phyloP scores from a whole-genome alignment of 2,797 vertebrate genomes.

The Spea hammondii region DNA sequence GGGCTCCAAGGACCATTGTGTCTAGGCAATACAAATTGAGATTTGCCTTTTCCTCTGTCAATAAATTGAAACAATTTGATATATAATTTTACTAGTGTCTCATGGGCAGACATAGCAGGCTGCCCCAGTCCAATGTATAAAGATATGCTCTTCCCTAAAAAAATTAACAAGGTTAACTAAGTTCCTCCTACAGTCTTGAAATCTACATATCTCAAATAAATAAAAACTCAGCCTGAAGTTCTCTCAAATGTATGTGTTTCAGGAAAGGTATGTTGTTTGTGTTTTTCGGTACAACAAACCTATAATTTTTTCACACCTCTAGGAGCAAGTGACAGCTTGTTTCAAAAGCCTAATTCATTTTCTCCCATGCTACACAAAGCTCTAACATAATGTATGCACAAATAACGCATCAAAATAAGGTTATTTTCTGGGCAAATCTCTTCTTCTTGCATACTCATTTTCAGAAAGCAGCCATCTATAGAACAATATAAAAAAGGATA shows the following conservation, averaged over 20 bases:
- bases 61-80: too few species aligned
- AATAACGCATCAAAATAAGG: conserved; percentile 52
- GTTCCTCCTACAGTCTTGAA: conserved; percentile 29
- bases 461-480: conserved; percentile 36
- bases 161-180: conserved; percentile 1
- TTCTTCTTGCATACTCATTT: conserved; percentile 42
- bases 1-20: too few species aligned
- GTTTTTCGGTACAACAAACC: conserved; percentile 62
- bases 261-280: conserved; percentile 56
- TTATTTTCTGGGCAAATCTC: conserved; percentile 49
- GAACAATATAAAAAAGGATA: conserved; percentile 15
- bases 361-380: conserved; percentile 48
- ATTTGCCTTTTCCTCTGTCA: too few species aligned
- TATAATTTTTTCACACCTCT: conserved; percentile 71
- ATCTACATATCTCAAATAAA: conserved; percentile 53
- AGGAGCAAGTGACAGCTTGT: conserved; percentile 68
- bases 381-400: conserved; percentile 55
- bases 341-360: conserved; percentile 57
- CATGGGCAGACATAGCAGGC: too few species aligned
- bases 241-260: conserved; percentile 56
- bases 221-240: conserved; percentile 48
- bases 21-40: too few species aligned
- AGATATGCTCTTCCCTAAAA: too few species aligned
- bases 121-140: too few species aligned
- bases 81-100: too few species aligned